Conservation (phyloP, 1,140 invertebrate species). For the Diploscapter pachys region DNA sequence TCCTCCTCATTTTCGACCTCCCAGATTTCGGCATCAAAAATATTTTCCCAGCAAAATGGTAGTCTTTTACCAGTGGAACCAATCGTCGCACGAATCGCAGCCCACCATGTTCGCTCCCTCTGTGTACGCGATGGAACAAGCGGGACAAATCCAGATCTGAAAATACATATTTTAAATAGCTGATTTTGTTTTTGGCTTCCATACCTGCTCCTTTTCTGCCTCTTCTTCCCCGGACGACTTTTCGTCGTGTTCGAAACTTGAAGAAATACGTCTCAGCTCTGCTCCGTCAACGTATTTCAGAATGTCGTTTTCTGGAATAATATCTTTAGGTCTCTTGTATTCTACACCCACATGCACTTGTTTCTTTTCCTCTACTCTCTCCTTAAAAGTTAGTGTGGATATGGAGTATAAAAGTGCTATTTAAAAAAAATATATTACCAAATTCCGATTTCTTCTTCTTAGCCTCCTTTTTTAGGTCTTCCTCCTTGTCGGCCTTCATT, state of each 20-base stretch:
- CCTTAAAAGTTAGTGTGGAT: no score
- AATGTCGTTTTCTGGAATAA: background rate
- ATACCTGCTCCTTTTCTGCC: background rate
- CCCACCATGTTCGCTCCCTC: constrained; percentile 50
- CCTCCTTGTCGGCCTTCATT: no score
- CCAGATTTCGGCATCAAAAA: background rate
- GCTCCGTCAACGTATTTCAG: background rate
- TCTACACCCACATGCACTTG: no score
- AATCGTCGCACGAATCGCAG: constrained; percentile 44
- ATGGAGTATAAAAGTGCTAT: no score
- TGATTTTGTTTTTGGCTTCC: constrained; percentile 6
- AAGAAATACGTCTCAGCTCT: background rate
- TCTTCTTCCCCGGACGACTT: constrained; percentile 4
- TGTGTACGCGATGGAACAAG: constrained; percentile 45
- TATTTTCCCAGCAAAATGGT: background rate
- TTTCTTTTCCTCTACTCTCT: no score
- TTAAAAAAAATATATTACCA: no score
- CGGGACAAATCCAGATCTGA: constrained; percentile 45
- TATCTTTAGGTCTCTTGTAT: background rate
- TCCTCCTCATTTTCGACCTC: no score
- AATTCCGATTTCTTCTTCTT: no score
- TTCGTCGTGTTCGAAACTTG: background rate
- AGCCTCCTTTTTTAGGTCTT: no score
- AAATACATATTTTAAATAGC: constrained; percentile 16
- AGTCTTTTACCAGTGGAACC: constrained; percentile 46